Conservation (phyloP, 2,888 invertebrate genomes). For the Microctonus brassicae region DNA sequence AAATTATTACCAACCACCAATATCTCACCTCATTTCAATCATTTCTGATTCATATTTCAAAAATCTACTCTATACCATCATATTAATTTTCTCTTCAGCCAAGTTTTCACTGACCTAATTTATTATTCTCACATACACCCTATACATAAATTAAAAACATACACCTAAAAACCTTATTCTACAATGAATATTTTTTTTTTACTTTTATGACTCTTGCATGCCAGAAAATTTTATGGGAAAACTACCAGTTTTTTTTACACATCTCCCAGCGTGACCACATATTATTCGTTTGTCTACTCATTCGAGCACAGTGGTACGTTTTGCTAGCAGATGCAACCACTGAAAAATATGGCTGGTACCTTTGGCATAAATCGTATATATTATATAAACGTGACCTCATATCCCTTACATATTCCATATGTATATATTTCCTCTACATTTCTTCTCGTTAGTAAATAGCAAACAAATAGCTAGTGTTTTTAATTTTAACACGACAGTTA, state of each 20-base stretch:
- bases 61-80: no score
- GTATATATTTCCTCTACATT: constrained; percentile 16
- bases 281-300: constrained; percentile 11
- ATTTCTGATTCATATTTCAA: no score
- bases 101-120: neutral
- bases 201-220: neutral
- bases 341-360: constrained; percentile 25
- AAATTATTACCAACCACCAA: no score
- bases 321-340: constrained; percentile 31
- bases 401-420: constrained; percentile 15
- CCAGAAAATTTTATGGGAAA: neutral
- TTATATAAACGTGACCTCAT: constrained; percentile 5
- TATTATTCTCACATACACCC: neutral
- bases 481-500: constrained; percentile 13
- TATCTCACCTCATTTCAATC: no score
- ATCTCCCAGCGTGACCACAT: constrained; percentile 4
- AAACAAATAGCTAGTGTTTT: constrained; percentile 18
- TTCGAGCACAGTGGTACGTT: constrained; percentile 15
- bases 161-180: constrained; percentile 4
- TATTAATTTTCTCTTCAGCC: no score
- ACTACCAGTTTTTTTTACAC: neutral
- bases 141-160: neutral
- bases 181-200: no score
- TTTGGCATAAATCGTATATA: constrained; percentile 22
- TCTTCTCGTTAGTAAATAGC: constrained; percentile 29